Evolutionary conservation across 2,888 invertebrate species (phyloP), one percentile per base, ranked within the genome.

Genomic region (Merodon equestris): DNA sequence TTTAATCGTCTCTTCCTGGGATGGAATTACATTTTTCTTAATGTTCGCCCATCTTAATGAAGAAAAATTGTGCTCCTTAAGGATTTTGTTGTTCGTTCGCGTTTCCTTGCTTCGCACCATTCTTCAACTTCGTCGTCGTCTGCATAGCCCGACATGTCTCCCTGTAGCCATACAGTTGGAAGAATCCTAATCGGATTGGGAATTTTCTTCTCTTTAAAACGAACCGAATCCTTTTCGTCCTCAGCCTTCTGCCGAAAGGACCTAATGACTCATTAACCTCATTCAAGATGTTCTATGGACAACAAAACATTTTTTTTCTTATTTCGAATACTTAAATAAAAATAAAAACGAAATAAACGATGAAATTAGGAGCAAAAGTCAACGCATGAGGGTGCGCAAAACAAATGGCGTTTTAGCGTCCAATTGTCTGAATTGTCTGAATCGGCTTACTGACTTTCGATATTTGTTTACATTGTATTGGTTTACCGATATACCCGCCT

Each of bases 181-280:
- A 27, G 47, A 63, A 57, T 67, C 56, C 61, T 77, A 73, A 77
- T 77, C 77, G 73, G 77, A 77, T 77, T 77, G 77, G 42, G 53
- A 68, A 58, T 63, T 51, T 58, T 73, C 53, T 58, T 73, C 45
- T 63, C 36, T 61, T 27, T n/a, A 40, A 47, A 61, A 66, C 18
- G 47, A 56, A 18, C 47, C 7, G 60, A 18, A 53, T 67, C 64
- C 51, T 72, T 50, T 57, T 51, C 17, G n/a, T 13, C 10, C 15
- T 9, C 44, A 15, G 17, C 38, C 9, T 10, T 27, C 9, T 38
- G 17, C n/a, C 17, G 44, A 14, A 50, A 40, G 50, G 45, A 72
- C 60, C 61, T 72, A 77, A 77, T 67, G 67, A 73, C 72, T 77
- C 76, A 77, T 73, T 77, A 77, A 77, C 77, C 73, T 73, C 63